Conservation (phyloP, 2,888 invertebrate species). For the Acleris laterana region DNA sequence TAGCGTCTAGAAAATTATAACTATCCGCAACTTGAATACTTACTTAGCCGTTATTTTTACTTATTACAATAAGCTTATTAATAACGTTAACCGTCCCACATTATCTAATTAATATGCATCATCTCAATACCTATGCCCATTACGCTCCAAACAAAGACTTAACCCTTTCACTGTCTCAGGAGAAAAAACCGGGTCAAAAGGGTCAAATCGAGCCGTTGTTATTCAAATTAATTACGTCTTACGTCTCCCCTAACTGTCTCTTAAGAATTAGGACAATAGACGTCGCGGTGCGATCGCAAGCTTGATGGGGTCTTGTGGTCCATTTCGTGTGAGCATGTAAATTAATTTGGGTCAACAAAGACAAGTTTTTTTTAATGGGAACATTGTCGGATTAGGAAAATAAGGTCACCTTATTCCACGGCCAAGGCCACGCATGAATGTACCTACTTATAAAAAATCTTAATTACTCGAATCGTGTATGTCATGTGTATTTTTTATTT, state of each 20-base stretch:
- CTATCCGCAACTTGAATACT: no score
- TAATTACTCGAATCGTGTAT: no score
- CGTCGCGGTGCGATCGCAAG: conserved; percentile 9
- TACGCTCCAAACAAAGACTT: conserved; percentile 29
- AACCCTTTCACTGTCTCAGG: conserved; percentile 34
- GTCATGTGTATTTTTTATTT: no score
- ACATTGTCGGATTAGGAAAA: no score
- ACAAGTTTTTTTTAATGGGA: background rate
- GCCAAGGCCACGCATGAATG: no score
- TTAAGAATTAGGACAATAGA: conserved; percentile 35
- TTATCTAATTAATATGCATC: conserved; percentile 38
- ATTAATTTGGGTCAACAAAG: background rate
- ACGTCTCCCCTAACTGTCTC: conserved; percentile 31
- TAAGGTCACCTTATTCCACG: no score
- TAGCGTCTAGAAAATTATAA: no score
- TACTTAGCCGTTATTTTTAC: no score
- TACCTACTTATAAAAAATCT: no score
- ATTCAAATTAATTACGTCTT: conserved; percentile 66
- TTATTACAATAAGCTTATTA: no score
- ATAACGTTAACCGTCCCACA: background rate
- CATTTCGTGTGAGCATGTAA: conserved; percentile 2
- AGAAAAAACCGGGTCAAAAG: conserved; percentile 43
- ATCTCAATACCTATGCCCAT: conserved; percentile 32
- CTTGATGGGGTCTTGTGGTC: conserved; percentile 20
- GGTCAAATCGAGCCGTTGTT: conserved; percentile 46